Base-by-base conservation (phyloP, 2,888 invertebrate species). In the Rhyacophila evoluta region DNA sequence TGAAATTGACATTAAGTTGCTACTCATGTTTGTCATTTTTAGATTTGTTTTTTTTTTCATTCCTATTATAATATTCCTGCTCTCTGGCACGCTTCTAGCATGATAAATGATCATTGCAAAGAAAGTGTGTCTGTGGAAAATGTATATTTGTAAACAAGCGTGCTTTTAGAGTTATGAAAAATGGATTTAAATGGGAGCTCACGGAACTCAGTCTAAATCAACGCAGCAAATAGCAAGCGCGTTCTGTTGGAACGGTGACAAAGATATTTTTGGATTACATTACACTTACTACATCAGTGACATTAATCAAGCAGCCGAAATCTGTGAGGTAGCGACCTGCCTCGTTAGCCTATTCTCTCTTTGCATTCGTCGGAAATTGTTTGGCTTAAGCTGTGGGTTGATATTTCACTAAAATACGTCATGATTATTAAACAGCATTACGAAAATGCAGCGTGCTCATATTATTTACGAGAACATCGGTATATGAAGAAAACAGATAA, bases 161-260 rank as follows among this genome's bases (percentile, higher is more conserved):
- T 55, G 55, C 25, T 55, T 55, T 55, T 55, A 25, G 19, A 55
- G 55, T 55, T 55, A 19, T 55, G 55, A 55, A 55, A 55, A 55
- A 55, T 55, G 55, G 25, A 1, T 55, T 55, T 55, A 55, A 19
- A 55, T 55, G 19, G 8, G 10, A 55, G 55, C 55, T 55, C 19
- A 10, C 55, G 25, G 55, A 55, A 55, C 70, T 70, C 19, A 36
- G 12, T 36, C 25, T 72, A 72, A 37, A 72, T 72, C 72, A 72
- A 72, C 37, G 19, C 15, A 79, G 79, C 79, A 70, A 81, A 77
- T 39, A 73, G 77, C 78, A 70, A 29, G 29, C 19, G 73, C 74
- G 81, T 79, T 81, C 76, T 74, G 79, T 81, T 81, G 81, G 81
- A 81, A 79, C 77, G 29, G 75, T 81, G 81, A 81, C 81, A 81